Percentiles rank a stretch among this genome's conserved stretches.
Evolutionary conservation across 2,113 vertebrate genomes (phyloP).

Genomic region (Oryzias curvinotus): DNA sequence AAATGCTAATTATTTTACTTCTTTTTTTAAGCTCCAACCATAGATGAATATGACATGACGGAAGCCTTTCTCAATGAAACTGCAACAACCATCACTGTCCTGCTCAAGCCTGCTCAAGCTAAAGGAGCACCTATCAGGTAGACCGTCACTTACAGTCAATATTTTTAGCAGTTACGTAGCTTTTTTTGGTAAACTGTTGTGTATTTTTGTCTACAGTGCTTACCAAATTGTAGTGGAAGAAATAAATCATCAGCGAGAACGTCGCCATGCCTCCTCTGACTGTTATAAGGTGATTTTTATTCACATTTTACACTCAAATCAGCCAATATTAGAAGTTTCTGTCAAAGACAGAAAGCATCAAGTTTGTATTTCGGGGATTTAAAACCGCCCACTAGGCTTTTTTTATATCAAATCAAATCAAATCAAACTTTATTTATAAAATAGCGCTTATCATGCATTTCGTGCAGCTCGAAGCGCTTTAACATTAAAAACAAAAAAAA

Average conservation of each 20-base stretch:
- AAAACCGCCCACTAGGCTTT: no score
- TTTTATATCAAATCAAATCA: no score
- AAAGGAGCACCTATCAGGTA: conserved; percentile 98
- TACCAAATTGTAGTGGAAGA: conserved; percentile 98
- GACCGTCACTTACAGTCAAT: neutral
- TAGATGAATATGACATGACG: conserved; percentile 93
- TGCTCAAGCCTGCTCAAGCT: conserved; percentile 95
- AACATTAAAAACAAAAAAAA: no score
- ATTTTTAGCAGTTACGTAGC: no score
- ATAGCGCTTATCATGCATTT: no score
- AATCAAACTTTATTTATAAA: no score
- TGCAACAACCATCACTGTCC: conserved; percentile 94
- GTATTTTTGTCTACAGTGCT: conserved; percentile 75
- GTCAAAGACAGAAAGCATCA: no score
- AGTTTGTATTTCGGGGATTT: no score
- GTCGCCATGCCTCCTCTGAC: conserved; percentile 86
- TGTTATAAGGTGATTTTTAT: conserved; percentile 84
- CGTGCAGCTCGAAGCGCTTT: no score
- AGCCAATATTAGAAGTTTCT: neutral
- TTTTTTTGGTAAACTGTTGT: neutral
- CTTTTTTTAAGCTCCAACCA: conserved; percentile 83
- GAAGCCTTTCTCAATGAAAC: conserved; percentile 97
- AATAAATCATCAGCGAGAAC: conserved; percentile 86
- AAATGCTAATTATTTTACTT: neutral
- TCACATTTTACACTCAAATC: neutral